Percentiles rank a stretch among this genome's conserved stretches.
Evolutionary conservation across 2,113 vertebrate genomes (phyloP).

Genomic region (Polypterus senegalus): DNA sequence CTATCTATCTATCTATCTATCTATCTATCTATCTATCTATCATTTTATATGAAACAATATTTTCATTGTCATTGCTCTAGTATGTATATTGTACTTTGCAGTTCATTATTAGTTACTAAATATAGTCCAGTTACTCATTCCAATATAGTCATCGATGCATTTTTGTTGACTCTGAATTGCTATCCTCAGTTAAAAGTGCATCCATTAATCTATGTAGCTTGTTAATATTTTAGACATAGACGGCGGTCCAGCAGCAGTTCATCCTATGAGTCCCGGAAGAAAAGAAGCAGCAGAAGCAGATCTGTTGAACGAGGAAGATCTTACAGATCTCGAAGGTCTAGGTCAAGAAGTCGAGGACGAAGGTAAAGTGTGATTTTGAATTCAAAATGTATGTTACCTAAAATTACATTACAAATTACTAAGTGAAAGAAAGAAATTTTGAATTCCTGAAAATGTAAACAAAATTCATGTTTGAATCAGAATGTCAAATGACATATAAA

Average conservation of each 20-base stretch:
- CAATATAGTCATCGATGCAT: conserved; percentile 3
- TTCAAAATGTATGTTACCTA: background rate
- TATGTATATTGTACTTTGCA: background rate
- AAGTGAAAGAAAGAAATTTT: no score
- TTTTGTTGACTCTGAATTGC: conserved; percentile 4
- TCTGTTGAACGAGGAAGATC: conserved; percentile 69
- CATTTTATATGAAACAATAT: no score
- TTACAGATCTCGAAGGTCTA: conserved; percentile 67
- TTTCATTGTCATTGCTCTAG: no score
- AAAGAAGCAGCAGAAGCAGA: conserved; percentile 67
- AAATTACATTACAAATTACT: no score
- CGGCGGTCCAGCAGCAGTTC: conserved; percentile 84
- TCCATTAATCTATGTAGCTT: conserved; percentile 7
- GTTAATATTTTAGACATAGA: conserved; percentile 53
- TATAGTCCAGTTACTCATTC: conserved; percentile 15
- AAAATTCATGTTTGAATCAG: no score
- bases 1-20: no score
- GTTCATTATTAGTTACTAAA: conserved; percentile 10
- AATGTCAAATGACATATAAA: no score
- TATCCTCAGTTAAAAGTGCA: conserved; percentile 4
- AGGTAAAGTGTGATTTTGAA: conserved; percentile 48
- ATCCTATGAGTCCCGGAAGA: conserved; percentile 73
- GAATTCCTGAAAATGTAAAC: no score
- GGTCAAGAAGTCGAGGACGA: conserved; percentile 68
- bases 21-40: no score